phyloP scores from a whole-genome alignment of 2,113 vertebrate species.

The Phalacrocorax brasilianus region DNA sequence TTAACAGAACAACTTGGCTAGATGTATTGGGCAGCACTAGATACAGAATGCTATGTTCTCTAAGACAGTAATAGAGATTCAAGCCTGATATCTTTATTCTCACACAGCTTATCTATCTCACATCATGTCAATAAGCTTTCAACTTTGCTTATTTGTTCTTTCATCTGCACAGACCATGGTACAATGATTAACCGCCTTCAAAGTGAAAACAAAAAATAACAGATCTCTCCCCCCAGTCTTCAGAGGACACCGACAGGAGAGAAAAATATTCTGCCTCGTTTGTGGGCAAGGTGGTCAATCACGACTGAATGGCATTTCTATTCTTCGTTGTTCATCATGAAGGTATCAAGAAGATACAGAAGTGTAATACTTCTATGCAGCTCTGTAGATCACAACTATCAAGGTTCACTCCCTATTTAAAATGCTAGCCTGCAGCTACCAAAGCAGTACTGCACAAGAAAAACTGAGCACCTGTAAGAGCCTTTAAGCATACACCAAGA shows the following conservation, averaged over 20 bases:
- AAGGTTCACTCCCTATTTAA: too few relatives aligned
- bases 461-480: not conserved
- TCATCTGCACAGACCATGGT: not conserved
- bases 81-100: constrained; percentile 23
- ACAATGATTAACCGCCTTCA: constrained; percentile 2
- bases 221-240: not conserved
- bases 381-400: not conserved
- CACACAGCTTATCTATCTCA: constrained; percentile 23
- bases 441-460: too few relatives aligned
- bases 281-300: not conserved
- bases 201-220: not conserved
- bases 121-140: constrained; percentile 28
- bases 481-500: not conserved
- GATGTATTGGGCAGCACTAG: not conserved
- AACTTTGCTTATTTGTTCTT: constrained; percentile 32
- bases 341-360: not conserved
- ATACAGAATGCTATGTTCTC: not conserved
- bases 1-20: not conserved
- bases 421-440: fast-evolving
- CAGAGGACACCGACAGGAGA: not conserved
- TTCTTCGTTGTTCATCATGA: not conserved
- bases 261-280: not conserved
- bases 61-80: not conserved
- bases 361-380: fast-evolving
- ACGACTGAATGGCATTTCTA: not conserved